phyloP scores from a whole-genome alignment of 2,888 invertebrate genomes.

The Pimpla rufipes region DNA sequence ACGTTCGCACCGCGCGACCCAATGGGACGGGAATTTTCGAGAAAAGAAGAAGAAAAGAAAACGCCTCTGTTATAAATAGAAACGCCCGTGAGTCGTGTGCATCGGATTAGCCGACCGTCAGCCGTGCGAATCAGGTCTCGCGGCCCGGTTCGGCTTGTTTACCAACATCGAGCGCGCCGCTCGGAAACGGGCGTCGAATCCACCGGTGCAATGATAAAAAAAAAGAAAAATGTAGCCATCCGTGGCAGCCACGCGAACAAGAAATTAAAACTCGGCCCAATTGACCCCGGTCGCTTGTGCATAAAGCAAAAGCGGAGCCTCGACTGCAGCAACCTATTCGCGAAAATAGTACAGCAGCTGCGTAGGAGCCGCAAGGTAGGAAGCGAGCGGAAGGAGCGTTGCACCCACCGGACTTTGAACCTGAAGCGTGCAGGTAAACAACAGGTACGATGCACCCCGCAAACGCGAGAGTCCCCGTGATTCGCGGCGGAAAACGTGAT shows the following conservation, averaged over 20 bases:
- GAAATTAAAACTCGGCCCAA: too few relatives aligned
- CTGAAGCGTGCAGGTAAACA: constrained; percentile 82
- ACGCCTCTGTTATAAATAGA: background rate
- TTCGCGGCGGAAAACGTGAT: constrained; percentile 72
- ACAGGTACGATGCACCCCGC: constrained; percentile 84
- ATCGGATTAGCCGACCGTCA: constrained; percentile 3
- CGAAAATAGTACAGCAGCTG: background rate
- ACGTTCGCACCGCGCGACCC: background rate
- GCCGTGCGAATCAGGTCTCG: constrained; percentile 12
- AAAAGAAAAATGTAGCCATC: too few relatives aligned
- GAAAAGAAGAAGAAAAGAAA: too few relatives aligned
- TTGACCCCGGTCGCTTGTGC: too few relatives aligned
- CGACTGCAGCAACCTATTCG: background rate
- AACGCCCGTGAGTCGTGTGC: background rate
- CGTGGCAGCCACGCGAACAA: too few relatives aligned
- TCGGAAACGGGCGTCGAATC: background rate
- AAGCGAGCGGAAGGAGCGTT: constrained; percentile 73
- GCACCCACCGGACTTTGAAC: constrained; percentile 85
- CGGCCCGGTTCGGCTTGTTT: constrained; percentile 12
- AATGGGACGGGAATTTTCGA: background rate
- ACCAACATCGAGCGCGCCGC: background rate
- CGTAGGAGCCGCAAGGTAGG: constrained; percentile 8
- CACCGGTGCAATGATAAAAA: background rate
- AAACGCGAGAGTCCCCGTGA: constrained; percentile 70
- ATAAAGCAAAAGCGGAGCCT: too few relatives aligned